Base-by-base conservation (phyloP, 2,888 invertebrate species). In the Pachycephus smyrnensis region DNA sequence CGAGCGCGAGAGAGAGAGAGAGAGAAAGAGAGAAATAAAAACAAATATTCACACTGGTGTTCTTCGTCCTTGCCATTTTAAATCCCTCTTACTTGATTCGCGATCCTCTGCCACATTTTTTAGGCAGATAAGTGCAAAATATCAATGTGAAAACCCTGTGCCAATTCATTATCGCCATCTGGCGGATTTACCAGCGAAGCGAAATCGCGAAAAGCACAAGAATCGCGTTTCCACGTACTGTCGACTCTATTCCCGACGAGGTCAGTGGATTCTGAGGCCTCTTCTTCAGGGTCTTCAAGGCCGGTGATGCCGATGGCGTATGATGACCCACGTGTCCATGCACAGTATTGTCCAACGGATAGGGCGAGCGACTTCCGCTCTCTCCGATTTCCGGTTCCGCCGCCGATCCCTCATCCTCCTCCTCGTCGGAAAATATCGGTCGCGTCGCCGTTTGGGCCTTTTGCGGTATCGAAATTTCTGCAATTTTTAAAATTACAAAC, bases 391-490 rank as follows among this genome's bases (percentile, higher is more conserved):
- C 94, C 23, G 40, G 40, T 55, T 55, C 40, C 40, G 9, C 9
- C 9, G 86, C 86, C 12, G 90, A 88, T 12, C 88, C 89, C 86
- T 94, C 94, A 83, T 95, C 95, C 85, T 94, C 94, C 82, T 95
- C 94, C 83, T 94, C 94, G 89, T 96, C 96, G 36, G 95, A 95
- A 23, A 95, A 95, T 35, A 95, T 94, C 40, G 87, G 84, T 79
- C 85, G 81, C 15, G 83, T 80, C 31, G 80, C 82, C 15, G 84
- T 92, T 86, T 69, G 87, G 75, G 83, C 84, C 75, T 84, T 88
- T 79, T 94, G 94, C 12, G 95, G 95, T 55, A 95, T 95, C n/a
- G 95, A 95, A 85, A 96, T 96, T 92, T 96, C 96, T 96, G 93
- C 76, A 87, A 85, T 55, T 55, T 55, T 55, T 23, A 55, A 55